These are phyloP conservation scores for Thunnus thynnus DNA, from an alignment of 2,113 vertebrate species.

Conservation along the genomic window DNA sequence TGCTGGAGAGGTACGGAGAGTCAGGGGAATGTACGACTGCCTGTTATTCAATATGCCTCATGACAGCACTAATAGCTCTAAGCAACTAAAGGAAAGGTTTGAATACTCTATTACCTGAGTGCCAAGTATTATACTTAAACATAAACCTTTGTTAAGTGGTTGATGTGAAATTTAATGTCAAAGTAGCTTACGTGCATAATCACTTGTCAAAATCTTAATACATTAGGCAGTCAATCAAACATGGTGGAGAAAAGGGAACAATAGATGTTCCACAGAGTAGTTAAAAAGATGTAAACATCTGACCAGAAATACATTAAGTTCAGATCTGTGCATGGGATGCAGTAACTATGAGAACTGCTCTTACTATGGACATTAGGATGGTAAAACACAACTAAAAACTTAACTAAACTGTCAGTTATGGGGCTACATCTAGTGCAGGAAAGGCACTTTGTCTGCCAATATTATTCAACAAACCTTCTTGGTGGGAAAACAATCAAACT, in stretches of 20 bases:
- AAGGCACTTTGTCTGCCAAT: constrained; percentile 10
- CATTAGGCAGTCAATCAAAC: background rate
- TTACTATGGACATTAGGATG: background rate
- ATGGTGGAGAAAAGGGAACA: background rate
- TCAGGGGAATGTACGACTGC: background rate
- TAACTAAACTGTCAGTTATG: background rate
- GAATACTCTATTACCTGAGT: constrained; percentile 2
- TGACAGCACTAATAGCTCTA: constrained; percentile 23
- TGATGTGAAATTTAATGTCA: background rate
- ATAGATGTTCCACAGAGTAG: background rate
- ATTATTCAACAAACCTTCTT: constrained; percentile 88
- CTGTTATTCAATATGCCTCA: constrained; percentile 26
- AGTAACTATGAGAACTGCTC: background rate
- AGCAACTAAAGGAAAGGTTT: background rate
- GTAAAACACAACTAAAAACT: background rate
- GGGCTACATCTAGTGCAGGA: constrained; percentile 32
- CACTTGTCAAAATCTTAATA: constrained; percentile 2
- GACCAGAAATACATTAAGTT: background rate
- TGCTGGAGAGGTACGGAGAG: background rate
- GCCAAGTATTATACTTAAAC: constrained; percentile 3
- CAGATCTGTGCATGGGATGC: background rate
- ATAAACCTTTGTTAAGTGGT: background rate
- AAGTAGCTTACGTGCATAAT: constrained; percentile 5
- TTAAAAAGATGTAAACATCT: background rate
- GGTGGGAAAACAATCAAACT: constrained; percentile 88